phyloP scores from a whole-genome alignment of 2,113 vertebrate genomes.

The Chaenocephalus aceratus region DNA sequence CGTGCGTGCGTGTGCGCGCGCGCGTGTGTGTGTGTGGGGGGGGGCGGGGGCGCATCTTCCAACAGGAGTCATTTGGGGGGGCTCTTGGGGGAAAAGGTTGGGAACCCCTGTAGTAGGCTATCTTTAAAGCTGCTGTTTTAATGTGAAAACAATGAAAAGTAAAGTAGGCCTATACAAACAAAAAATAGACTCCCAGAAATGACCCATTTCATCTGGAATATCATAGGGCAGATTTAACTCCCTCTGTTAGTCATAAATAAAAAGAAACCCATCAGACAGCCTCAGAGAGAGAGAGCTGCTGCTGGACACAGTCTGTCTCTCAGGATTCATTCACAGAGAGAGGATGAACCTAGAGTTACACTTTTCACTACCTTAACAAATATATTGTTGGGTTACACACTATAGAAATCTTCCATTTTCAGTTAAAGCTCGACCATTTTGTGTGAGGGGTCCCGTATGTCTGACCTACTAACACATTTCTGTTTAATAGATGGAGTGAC shows the following conservation, averaged over 20 bases:
- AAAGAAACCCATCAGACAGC: not conserved
- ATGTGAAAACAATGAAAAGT: not conserved
- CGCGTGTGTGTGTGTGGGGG: too few relatives aligned
- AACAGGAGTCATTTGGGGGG: too few relatives aligned
- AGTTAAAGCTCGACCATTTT: constrained; percentile 77
- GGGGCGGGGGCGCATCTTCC: too few relatives aligned
- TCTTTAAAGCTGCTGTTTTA: not conserved
- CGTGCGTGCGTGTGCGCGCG: too few relatives aligned
- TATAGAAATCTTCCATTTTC: constrained; percentile 70
- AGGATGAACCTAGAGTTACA: not conserved
- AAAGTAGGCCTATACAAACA: not conserved
- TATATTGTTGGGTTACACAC: too few relatives aligned
- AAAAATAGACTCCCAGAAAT: not conserved
- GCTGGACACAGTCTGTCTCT: not conserved
- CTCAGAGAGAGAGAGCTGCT: too few relatives aligned
- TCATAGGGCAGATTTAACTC: not conserved
- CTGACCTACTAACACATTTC: constrained; percentile 84
- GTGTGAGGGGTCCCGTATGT: constrained; percentile 73
- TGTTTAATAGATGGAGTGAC: constrained; percentile 14
- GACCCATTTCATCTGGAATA: not conserved
- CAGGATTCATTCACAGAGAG: not conserved
- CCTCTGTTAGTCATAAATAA: not conserved
- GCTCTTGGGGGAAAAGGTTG: too few relatives aligned
- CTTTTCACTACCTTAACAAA: not conserved
- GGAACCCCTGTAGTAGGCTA: too few relatives aligned